A percentile compares a stretch with the other conserved stretches of the same genome.
These are phyloP conservation scores for Phyllostomus hastatus DNA, from an alignment of 2,113 vertebrate species.

Conservation along the genomic window DNA sequence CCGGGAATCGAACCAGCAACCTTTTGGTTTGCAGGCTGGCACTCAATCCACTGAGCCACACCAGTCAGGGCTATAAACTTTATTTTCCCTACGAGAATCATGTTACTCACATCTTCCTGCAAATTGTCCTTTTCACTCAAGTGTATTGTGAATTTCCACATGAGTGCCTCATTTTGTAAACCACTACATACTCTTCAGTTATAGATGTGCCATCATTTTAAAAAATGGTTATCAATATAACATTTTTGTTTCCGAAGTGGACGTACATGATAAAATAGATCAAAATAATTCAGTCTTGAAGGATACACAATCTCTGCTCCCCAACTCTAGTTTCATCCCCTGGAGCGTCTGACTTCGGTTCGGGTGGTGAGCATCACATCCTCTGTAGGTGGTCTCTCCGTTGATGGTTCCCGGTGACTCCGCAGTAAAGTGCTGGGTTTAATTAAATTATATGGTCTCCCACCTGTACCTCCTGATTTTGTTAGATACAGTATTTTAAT, in stretches of 20 bases:
- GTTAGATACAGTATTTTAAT: not conserved
- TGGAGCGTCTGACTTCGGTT: not conserved
- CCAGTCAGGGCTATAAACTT: not conserved
- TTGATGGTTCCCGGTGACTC: not conserved
- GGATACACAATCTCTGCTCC: not conserved
- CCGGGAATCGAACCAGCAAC: too few species aligned
- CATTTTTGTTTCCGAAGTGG: not conserved
- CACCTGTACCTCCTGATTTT: not conserved
- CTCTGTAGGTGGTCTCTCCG: not conserved
- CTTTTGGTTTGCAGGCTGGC: too few species aligned
- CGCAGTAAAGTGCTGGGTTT: not conserved
- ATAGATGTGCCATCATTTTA: not conserved
- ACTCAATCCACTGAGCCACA: too few species aligned
- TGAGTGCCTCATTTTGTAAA: not conserved
- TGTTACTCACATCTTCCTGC: not conserved
- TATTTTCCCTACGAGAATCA: not conserved
- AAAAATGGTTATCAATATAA: not conserved
- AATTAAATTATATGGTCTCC: not conserved
- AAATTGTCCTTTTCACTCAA: not conserved
- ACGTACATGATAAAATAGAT: not conserved
- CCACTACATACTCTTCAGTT: not conserved
- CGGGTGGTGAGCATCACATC: too few species aligned
- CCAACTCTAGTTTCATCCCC: not conserved
- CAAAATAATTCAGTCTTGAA: not conserved
- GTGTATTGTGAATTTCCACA: not conserved